Evolutionary conservation across 2,797 vertebrate genomes (phyloP).

Genomic region (Chelmon rostratus): DNA sequence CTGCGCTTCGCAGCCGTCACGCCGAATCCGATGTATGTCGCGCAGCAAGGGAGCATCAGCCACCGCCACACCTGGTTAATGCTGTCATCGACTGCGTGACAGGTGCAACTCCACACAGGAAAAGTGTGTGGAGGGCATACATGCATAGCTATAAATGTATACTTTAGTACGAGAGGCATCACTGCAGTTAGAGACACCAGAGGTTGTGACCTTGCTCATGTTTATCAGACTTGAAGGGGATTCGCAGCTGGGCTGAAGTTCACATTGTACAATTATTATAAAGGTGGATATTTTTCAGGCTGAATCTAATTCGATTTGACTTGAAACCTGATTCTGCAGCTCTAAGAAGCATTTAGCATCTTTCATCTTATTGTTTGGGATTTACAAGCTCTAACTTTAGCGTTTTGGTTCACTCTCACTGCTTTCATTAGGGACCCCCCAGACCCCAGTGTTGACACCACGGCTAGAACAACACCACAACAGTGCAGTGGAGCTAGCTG

Average conservation of each 20-base stretch:
- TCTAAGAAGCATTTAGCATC: not conserved
- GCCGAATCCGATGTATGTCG: constrained; percentile 31
- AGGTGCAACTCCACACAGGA: constrained; percentile 50
- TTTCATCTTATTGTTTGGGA: not conserved
- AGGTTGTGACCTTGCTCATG: not conserved
- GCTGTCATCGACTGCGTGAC: constrained; percentile 36
- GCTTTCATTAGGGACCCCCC: too few relatives aligned
- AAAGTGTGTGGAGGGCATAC: not conserved
- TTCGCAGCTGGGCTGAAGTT: not conserved
- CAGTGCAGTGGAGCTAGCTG: too few relatives aligned
- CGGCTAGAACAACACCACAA: too few relatives aligned
- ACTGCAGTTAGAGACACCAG: not conserved
- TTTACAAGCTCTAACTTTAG: not conserved
- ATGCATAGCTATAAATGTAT: constrained; percentile 1
- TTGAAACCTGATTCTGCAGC: not conserved
- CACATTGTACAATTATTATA: not conserved
- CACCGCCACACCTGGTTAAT: constrained; percentile 55
- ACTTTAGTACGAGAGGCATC: not conserved
- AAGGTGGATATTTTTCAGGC: not conserved
- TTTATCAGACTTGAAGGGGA: not conserved
- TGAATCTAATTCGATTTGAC: too few relatives aligned
- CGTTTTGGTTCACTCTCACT: too few relatives aligned
- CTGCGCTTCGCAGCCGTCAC: constrained; percentile 39
- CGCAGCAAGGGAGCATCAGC: constrained; percentile 40
- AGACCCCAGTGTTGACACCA: too few relatives aligned